Percentiles rank a stretch among this genome's conserved stretches.
phyloP scores from a whole-genome alignment of 2,113 vertebrate genomes.

The cattle (Bos taurus) region DNA sequence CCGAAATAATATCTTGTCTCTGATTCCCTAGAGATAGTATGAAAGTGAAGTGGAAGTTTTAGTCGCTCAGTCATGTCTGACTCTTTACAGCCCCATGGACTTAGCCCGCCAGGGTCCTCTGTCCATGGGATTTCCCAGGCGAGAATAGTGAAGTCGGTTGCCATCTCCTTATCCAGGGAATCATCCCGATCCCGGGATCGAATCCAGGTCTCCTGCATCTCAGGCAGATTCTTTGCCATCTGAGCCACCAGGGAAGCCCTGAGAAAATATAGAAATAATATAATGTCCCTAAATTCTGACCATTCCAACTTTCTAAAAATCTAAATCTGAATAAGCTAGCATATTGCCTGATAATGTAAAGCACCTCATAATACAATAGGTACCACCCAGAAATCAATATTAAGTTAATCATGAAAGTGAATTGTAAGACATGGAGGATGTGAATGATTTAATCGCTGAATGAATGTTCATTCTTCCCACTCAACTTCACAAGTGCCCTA shows the following conservation, averaged over 20 bases:
- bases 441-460: neutral
- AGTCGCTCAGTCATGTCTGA: neutral
- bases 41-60: neutral
- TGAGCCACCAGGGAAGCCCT: neutral
- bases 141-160: neutral
- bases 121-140: neutral
- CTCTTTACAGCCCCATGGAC: neutral
- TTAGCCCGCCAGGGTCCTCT: neutral
- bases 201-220: neutral
- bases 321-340: conserved; percentile 29
- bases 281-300: conserved; percentile 63
- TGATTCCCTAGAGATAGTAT: conserved; percentile 44
- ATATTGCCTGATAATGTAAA: neutral
- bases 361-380: neutral
- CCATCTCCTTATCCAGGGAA: neutral
- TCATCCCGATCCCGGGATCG: fast-evolving
- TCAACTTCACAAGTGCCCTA: neutral
- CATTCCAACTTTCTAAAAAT: conserved; percentile 66
- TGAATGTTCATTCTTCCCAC: neutral
- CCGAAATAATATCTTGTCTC: conserved; percentile 52
- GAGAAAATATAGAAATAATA: neutral
- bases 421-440: neutral
- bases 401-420: neutral
- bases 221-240: neutral
- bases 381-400: neutral